A percentile compares a stretch with the other conserved stretches of the same genome.
Evolutionary conservation across 2,888 invertebrate species (phyloP).

Genomic region (Campopleginae sp.): DNA sequence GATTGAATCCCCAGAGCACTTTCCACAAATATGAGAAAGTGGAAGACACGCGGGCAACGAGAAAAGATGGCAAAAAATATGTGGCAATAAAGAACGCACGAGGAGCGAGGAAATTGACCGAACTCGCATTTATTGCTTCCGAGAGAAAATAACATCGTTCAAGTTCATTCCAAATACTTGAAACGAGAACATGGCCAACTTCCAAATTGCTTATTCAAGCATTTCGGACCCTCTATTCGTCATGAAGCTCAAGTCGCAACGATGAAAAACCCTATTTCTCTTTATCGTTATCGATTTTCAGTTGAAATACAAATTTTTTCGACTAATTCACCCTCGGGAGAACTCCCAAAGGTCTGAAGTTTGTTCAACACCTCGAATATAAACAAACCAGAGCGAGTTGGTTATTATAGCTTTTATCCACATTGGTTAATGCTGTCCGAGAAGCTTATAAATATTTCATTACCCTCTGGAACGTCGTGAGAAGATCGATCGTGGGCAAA

Average conservation of each 20-base stretch:
- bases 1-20: slow-evolving; percentile 35
- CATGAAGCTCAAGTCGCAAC: too few species aligned
- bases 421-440: slow-evolving; percentile 32
- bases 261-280: too few species aligned
- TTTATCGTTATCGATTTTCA: too few species aligned
- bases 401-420: neutral
- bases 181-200: neutral
- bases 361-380: neutral
- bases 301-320: too few species aligned
- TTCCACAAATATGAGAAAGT: slow-evolving; percentile 8
- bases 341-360: neutral
- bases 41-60: neutral
- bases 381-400: neutral
- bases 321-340: neutral
- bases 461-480: slow-evolving; percentile 24
- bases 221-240: too few species aligned
- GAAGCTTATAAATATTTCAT: slow-evolving; percentile 57
- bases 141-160: neutral
- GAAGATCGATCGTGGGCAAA: slow-evolving; percentile 58
- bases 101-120: neutral
- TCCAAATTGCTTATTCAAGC: neutral
- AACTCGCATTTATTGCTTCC: slow-evolving; percentile 4
- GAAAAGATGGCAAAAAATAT: neutral
- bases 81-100: neutral
- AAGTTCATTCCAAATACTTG: neutral